A percentile compares a stretch with the other conserved stretches of the same genome.
These are phyloP conservation scores for Plectropomus leopardus DNA, from an alignment of 2,113 vertebrate genomes.

Conservation along the genomic window DNA sequence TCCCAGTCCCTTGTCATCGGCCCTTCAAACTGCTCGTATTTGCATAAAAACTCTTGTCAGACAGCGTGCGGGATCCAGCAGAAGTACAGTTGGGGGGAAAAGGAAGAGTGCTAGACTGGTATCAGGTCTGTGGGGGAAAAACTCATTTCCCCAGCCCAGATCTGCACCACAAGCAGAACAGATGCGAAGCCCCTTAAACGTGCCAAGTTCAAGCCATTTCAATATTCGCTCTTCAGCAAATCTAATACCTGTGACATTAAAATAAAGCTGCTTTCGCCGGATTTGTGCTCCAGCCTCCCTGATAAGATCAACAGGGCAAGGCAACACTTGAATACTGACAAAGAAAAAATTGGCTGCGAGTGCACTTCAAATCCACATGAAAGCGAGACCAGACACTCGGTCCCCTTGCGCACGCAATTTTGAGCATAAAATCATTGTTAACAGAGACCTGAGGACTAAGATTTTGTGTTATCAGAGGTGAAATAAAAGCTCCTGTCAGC, in stretches of 20 bases:
- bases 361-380: slow-evolving; percentile 63
- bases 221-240: slow-evolving; percentile 84
- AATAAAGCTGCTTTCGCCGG: slow-evolving; percentile 78
- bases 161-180: slow-evolving; percentile 79
- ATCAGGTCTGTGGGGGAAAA: neutral
- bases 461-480: slow-evolving; percentile 30
- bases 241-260: slow-evolving; percentile 83
- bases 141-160: slow-evolving; percentile 65
- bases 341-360: slow-evolving; percentile 51
- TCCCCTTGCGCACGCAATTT: slow-evolving; percentile 9
- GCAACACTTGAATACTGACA: slow-evolving; percentile 68
- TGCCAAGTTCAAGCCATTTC: slow-evolving; percentile 79
- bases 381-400: slow-evolving; percentile 46
- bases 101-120: slow-evolving; percentile 32
- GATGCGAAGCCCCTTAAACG: slow-evolving; percentile 59
- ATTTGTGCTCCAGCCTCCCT: slow-evolving; percentile 57
- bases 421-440: slow-evolving; percentile 39
- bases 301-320: slow-evolving; percentile 77
- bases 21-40: slow-evolving; percentile 64
- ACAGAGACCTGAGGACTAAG: slow-evolving; percentile 29
- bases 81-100: slow-evolving; percentile 46
- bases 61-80: slow-evolving; percentile 52
- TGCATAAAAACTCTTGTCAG: slow-evolving; percentile 77
- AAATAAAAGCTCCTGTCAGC: slow-evolving; percentile 54
- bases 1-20: slow-evolving; percentile 57